phyloP scores from a whole-genome alignment of 2,797 vertebrate genomes.

The Argya squamiceps region DNA sequence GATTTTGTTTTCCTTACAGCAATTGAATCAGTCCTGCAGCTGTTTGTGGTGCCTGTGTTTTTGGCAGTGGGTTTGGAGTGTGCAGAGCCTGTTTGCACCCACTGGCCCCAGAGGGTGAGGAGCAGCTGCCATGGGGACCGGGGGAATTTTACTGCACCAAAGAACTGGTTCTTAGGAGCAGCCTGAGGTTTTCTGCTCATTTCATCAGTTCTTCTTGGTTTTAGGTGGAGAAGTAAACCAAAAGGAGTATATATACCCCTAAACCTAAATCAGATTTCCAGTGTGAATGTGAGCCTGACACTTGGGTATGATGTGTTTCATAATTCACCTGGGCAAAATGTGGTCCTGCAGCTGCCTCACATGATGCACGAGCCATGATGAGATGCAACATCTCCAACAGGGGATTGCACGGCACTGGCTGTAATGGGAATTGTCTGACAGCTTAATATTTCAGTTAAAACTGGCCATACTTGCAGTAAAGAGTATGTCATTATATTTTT shows the following conservation, averaged over 20 bases:
- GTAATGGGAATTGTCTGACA: slow-evolving; percentile 27
- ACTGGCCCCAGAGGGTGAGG: background rate
- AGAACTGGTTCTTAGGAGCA: background rate
- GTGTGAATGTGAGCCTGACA: background rate
- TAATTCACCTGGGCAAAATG: background rate
- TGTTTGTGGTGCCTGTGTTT: background rate
- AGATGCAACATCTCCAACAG: background rate
- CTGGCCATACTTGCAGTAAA: slow-evolving; percentile 5
- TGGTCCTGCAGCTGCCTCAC: background rate
- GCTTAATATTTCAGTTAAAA: slow-evolving; percentile 35
- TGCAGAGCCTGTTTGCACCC: background rate
- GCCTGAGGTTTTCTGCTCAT: background rate
- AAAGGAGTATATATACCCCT: background rate
- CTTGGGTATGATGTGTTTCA: background rate
- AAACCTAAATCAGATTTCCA: background rate
- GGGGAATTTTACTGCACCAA: background rate
- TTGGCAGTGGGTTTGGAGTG: rapidly evolving
- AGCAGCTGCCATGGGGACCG: background rate
- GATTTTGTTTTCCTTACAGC: background rate
- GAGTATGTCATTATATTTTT: background rate
- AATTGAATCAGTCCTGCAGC: background rate
- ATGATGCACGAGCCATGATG: background rate
- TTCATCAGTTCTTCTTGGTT: background rate
- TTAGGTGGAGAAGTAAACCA: background rate
- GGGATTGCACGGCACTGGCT: background rate